Evolutionary conservation across 1,140 invertebrate species (phyloP).

Genomic region (Gerris buenoi): DNA sequence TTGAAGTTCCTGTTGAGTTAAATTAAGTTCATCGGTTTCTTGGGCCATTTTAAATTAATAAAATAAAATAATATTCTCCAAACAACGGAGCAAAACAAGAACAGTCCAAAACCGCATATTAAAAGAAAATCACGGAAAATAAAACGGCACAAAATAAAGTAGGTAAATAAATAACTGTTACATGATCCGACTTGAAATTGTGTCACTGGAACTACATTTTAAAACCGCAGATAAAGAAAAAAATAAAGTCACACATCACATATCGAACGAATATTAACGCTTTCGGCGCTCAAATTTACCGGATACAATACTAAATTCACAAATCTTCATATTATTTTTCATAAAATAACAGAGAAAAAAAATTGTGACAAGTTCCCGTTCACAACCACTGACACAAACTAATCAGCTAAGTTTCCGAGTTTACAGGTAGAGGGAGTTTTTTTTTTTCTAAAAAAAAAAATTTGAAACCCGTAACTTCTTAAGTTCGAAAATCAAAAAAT

Average conservation of each 20-base stretch:
- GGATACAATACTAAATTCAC: too few species aligned
- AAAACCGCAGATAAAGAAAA: too few species aligned
- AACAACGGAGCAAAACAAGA: not conserved
- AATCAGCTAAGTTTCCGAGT: not conserved
- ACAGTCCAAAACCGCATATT: not conserved
- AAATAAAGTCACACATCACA: too few species aligned
- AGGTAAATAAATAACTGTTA: not conserved
- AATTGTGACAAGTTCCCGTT: too few species aligned
- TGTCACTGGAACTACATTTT: not conserved
- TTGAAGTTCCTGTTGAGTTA: slow-evolving; percentile 59
- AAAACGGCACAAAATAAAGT: not conserved
- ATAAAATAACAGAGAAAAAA: too few species aligned
- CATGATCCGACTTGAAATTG: slow-evolving; percentile 1
- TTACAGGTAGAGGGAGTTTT: not conserved
- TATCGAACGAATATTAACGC: too few species aligned
- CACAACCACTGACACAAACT: not conserved
- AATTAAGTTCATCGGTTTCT: slow-evolving; percentile 37
- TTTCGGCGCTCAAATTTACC: too few species aligned
- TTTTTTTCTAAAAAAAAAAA: not conserved
- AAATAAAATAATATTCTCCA: not conserved
- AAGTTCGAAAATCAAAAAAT: too few species aligned
- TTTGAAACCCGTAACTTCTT: too few species aligned
- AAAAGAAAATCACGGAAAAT: too few species aligned
- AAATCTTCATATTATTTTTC: too few species aligned
- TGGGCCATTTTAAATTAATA: slow-evolving; percentile 31